Evolutionary conservation across 2,797 vertebrate species (phyloP), one percentile per base, ranked within the genome.

Genomic region (Microctenopoma lineatum): DNA sequence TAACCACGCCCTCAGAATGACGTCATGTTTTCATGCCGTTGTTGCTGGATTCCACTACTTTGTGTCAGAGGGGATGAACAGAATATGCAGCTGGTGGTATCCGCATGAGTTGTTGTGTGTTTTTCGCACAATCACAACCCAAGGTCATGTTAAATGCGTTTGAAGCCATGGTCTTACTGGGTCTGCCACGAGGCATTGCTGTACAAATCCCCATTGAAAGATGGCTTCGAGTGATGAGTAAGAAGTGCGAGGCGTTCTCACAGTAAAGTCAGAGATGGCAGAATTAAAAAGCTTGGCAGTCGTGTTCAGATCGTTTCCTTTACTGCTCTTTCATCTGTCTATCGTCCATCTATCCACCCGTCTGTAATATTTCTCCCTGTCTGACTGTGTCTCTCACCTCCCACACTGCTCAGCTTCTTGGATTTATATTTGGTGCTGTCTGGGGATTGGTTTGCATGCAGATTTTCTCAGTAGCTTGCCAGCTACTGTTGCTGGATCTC

Each of bases 201-300:
- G 48, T 78, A 75, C 66, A 82, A 80, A 84, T 82, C 70, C 60
- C 39, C 26, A 2, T 57, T 79, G 61, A 86, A 66, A 73, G 74
- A 75, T 69, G 76, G 74, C 59, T 80, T 75, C 60, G 64, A 81
- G 69, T 66, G 68, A 80, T 77, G 70, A 81, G 47, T 70, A 55
- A 38, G 59, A 58, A 46, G 64, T 36, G n/a, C 46, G 62, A 62
- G 72, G 32, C 14, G 8, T 53, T 65, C 50, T 70, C 59, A 59
- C 46, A 66, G 70, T 65, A 75, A 78, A 70, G 51, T 69, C 77
- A 60, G 59, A 63, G 68, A 59, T 66, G 53, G 48, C 5, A 5
- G 74, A 84, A 76, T 81, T 76, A 80, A 76, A 79, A 81, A 60
- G 61, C 72, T 54, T 44, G 32, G 45, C 52, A 59, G 52, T 47